Conservation (phyloP, 2,113 vertebrate species). For the Mustelus asterias region DNA sequence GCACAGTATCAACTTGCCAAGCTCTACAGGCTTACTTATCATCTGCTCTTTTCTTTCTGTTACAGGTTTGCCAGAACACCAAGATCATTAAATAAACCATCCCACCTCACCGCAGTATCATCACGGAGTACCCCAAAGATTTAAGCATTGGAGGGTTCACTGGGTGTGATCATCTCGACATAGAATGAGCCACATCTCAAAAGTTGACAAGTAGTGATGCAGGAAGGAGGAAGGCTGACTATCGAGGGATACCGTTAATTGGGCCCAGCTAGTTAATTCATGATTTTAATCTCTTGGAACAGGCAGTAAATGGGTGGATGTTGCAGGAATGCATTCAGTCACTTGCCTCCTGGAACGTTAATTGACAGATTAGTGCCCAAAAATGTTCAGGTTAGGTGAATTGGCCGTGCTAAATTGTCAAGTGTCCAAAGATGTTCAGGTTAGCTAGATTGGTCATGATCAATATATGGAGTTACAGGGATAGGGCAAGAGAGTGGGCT, state of each 20-base stretch:
- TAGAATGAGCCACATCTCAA: neutral
- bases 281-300: neutral
- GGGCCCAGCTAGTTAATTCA: neutral
- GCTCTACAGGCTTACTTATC: neutral
- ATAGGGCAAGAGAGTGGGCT: too few species aligned
- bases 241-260: neutral
- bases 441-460: too few species aligned
- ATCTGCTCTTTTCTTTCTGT: neutral
- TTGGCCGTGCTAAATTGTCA: too few species aligned
- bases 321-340: neutral
- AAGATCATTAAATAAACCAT: neutral
- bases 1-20: neutral
- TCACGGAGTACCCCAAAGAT: neutral
- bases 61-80: neutral
- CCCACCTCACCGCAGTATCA: neutral
- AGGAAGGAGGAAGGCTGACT: neutral
- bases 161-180: neutral
- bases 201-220: neutral
- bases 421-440: too few species aligned
- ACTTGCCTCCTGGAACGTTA: neutral
- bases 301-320: neutral
- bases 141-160: neutral
- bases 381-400: too few species aligned
- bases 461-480: too few species aligned
- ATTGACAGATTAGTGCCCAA: neutral